Percentiles rank a stretch among this genome's conserved stretches.
Evolutionary conservation across 1,140 invertebrate species (phyloP).

Genomic region (Gryon sp.): DNA sequence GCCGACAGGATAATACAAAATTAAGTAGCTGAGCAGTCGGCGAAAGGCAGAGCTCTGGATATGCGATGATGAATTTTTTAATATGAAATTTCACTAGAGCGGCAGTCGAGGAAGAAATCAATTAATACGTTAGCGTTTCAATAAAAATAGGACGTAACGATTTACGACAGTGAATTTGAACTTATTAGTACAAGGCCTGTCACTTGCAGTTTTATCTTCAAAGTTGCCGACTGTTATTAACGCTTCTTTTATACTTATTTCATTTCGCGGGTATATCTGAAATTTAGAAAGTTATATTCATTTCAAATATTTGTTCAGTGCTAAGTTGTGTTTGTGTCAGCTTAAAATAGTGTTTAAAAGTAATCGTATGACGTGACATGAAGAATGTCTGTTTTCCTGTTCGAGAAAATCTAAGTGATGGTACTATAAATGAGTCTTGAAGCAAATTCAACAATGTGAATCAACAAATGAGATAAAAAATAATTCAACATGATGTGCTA

Average conservation of each 20-base stretch:
- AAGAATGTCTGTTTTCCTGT: too few species aligned
- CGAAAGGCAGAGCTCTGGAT: constrained; percentile 2
- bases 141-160: constrained; percentile 11
- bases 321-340: too few species aligned
- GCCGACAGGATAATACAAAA: constrained; percentile 25
- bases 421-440: too few species aligned
- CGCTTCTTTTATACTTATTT: neutral
- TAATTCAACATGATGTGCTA: too few species aligned
- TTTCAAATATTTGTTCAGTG: too few species aligned
- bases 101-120: constrained; percentile 1
- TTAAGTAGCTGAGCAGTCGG: constrained; percentile 16
- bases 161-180: neutral
- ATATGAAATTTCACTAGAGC: constrained; percentile 10
- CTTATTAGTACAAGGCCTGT: neutral
- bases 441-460: too few species aligned
- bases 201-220: neutral
- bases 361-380: too few species aligned
- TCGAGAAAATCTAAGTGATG: too few species aligned
- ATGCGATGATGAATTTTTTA: constrained; percentile 32
- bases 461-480: too few species aligned
- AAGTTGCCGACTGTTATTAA: neutral
- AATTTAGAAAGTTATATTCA: too few species aligned
- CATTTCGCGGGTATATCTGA: too few species aligned
- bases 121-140: constrained; percentile 8
- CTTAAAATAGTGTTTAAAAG: too few species aligned